phyloP scores from a whole-genome alignment of 2,888 invertebrate genomes.

The Aquatica leii region DNA sequence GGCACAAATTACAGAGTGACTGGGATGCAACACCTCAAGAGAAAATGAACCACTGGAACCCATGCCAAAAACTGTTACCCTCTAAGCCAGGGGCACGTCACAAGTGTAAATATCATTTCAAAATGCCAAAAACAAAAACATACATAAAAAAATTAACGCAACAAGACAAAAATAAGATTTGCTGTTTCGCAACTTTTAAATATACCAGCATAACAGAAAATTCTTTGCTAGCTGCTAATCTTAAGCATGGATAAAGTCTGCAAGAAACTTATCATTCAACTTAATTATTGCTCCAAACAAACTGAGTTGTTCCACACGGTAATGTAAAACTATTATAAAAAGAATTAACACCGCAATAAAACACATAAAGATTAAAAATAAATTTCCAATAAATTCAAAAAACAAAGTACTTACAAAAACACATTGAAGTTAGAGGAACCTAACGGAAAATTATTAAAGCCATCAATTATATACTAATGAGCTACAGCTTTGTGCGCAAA shows the following conservation, averaged over 20 bases:
- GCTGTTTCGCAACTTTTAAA: constrained; percentile 5
- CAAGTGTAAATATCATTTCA: not conserved
- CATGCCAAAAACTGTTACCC: too few species aligned
- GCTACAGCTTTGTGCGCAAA: not conserved
- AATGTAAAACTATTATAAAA: not conserved
- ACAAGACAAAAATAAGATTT: not conserved
- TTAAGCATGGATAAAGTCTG: not conserved
- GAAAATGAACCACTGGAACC: too few species aligned
- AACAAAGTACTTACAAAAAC: too few species aligned
- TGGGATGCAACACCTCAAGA: too few species aligned
- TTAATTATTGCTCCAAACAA: not conserved
- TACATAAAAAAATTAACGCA: not conserved
- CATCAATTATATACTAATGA: not conserved
- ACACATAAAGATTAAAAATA: not conserved
- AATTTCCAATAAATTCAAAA: not conserved
- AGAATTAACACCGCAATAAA: not conserved
- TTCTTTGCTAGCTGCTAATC: not conserved
- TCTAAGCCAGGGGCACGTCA: too few species aligned
- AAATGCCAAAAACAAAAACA: constrained; percentile 1
- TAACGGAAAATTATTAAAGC: not conserved
- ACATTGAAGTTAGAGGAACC: not conserved
- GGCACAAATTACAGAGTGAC: too few species aligned
- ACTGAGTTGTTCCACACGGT: not conserved
- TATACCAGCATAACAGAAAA: not conserved
- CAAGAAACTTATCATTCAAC: not conserved